These are phyloP conservation scores for Aurelia aurita complex sp. Pacific DNA, from an alignment of 30 jellyfish, hydroid and myxozoan species.

Conservation along the genomic window DNA sequence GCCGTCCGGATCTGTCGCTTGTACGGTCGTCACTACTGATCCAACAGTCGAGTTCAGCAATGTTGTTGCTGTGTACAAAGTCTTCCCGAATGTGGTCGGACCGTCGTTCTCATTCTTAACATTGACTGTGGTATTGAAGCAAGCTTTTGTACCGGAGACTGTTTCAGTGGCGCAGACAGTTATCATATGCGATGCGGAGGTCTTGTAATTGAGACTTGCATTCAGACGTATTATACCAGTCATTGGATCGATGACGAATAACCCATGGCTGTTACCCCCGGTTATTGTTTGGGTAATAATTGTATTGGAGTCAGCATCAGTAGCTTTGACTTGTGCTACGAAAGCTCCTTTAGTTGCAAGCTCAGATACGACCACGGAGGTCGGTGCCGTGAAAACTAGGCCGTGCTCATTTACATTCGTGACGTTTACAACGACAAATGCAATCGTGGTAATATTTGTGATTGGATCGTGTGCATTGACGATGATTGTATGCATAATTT, in stretches of 20 bases:
- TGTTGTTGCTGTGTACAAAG: conserved; percentile 14
- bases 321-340: conserved; percentile 62
- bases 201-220: conserved; percentile 34
- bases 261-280: conserved; percentile 53
- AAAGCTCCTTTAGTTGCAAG: conserved; percentile 59
- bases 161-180: conserved; percentile 70
- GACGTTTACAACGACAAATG: conserved; percentile 64
- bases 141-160: conserved; percentile 11
- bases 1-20: conserved; percentile 91
- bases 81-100: conserved; percentile 58
- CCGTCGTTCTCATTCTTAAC: conserved; percentile 75
- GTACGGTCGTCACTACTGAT: conserved; percentile 43
- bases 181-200: conserved; percentile 32
- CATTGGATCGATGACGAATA: conserved; percentile 70
- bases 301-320: conserved; percentile 68
- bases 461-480: conserved; percentile 74
- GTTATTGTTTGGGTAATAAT: conserved; percentile 31
- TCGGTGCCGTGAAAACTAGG: conserved; percentile 45
- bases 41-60: conserved; percentile 47
- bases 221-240: conserved; percentile 78
- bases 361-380: conserved; percentile 67
- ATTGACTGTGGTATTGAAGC: conserved; percentile 44
- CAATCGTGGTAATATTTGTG: conserved; percentile 58
- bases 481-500: conserved; percentile 46
- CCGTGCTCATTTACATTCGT: conserved; percentile 66